phyloP scores from a whole-genome alignment of 2,888 invertebrate species.

The Eucera pruinosa region DNA sequence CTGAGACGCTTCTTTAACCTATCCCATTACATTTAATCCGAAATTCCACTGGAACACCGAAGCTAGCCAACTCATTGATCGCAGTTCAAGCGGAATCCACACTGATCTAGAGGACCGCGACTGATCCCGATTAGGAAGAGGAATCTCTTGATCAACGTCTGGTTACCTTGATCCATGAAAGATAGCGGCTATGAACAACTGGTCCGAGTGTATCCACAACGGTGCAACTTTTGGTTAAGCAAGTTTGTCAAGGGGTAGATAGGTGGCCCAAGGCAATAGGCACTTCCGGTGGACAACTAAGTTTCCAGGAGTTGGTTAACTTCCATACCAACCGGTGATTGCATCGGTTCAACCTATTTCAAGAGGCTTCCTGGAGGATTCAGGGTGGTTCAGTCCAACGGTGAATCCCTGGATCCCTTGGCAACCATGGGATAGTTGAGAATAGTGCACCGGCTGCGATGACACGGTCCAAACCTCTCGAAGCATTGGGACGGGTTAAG shows the following conservation, averaged over 20 bases:
- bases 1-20: slow-evolving; percentile 19
- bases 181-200: slow-evolving; percentile 33
- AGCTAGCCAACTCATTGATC: slow-evolving; percentile 15
- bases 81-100: slow-evolving; percentile 28
- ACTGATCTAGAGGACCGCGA: slow-evolving; percentile 20
- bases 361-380: slow-evolving; percentile 36
- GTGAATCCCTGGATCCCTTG: slow-evolving; percentile 27
- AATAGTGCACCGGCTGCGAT: slow-evolving; percentile 49
- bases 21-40: slow-evolving; percentile 30
- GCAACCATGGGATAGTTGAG: slow-evolving; percentile 21
- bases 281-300: slow-evolving; percentile 60
- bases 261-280: slow-evolving; percentile 52
- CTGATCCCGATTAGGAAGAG: no score
- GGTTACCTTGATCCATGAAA: slow-evolving; percentile 1
- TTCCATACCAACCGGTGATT: slow-evolving; percentile 62
- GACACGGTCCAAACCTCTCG: slow-evolving; percentile 45
- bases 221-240: slow-evolving; percentile 52
- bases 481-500: no score
- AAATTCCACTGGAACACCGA: background rate
- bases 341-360: slow-evolving; percentile 62
- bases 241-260: slow-evolving; percentile 49
- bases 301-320: slow-evolving; percentile 64
- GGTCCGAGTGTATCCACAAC: slow-evolving; percentile 22
- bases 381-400: no score
- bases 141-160: slow-evolving; percentile 26